Base-by-base conservation (phyloP, 1,140 invertebrate species). In the Drosophila ironensis region DNA sequence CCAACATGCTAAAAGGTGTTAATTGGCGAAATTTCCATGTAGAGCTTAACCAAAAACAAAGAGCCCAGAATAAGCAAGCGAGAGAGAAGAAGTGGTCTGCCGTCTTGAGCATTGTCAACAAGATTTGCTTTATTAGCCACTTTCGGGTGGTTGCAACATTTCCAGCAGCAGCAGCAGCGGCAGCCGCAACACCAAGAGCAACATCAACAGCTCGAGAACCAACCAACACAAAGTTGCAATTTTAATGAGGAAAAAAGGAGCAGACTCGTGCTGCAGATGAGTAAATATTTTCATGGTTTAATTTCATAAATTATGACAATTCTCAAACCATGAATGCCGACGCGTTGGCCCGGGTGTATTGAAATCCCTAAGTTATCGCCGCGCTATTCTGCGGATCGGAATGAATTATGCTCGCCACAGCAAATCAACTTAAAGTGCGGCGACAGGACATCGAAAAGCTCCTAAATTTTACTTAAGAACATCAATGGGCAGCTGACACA, bases 1-100 rank as follows among this genome's bases (percentile, higher is more conserved):
- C 33, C 63, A 89, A 88, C 87, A 89, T 84, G 87, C 82, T 88
- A 87, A 80, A 87, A 89, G 87, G 87, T 89, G 87, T 89, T 89
- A 89, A 89, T 89, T 89, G 87, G 87, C 87, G 87, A 88, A 89
- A 89, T 89, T 88, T 88, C 76, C 87, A 87, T 88, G 87, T 88
- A 72, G 72, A 72, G 81, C 56, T 70, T 68, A 81, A 72, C 70
- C 74, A 71, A 88, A 69, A 71, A 56, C 40, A 37, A 25, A 46
- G 12, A 47, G 52, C 11, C 45, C 42, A 50, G 35, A 37, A 16
- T 37, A 9, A 37, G 54, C 19, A 41, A 42, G 28, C 51, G 30
- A 59, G 72, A 56, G 52, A 48, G 50, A 37, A 46, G 45, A 46
- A 30, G 20, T 42, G 27, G 60, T 51, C 56, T 74, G 77, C 77